These are phyloP conservation scores for Macropus fuliginosus DNA, from an alignment of 2,797 vertebrate species.

Conservation along the genomic window DNA sequence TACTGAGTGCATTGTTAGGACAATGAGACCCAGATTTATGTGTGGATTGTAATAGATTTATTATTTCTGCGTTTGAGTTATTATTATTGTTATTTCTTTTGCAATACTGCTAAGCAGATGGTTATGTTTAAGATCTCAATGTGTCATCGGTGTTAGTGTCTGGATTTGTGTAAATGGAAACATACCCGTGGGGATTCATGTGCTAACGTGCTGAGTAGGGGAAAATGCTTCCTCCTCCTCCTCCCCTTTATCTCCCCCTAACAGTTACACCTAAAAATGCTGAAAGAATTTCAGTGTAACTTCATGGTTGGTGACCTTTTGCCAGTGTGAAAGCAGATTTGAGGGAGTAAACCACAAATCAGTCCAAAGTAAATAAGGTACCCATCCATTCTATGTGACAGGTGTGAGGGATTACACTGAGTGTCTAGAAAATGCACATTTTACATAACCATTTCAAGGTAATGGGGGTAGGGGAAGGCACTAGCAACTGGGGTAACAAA, in stretches of 20 bases:
- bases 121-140: not conserved
- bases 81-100: not conserved
- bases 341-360: not conserved
- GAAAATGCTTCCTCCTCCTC: not conserved
- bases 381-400: not conserved
- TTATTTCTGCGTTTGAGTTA: not conserved
- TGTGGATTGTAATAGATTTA: not conserved
- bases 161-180: not conserved
- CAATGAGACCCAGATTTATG: not conserved
- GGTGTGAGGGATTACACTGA: not conserved
- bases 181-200: not conserved
- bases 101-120: not conserved
- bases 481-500: not conserved
- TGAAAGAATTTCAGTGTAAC: not conserved
- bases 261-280: not conserved
- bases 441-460: not conserved
- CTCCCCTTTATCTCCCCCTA: not conserved
- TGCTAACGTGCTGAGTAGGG: not conserved
- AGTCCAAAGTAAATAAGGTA: not conserved
- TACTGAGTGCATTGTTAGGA: not conserved
- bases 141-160: not conserved
- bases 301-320: not conserved
- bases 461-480: not conserved
- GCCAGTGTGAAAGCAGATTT: not conserved
- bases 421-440: not conserved